These are phyloP conservation scores for Cyprinus carpio DNA, from an alignment of 2,113 vertebrate species.

Conservation along the genomic window DNA sequence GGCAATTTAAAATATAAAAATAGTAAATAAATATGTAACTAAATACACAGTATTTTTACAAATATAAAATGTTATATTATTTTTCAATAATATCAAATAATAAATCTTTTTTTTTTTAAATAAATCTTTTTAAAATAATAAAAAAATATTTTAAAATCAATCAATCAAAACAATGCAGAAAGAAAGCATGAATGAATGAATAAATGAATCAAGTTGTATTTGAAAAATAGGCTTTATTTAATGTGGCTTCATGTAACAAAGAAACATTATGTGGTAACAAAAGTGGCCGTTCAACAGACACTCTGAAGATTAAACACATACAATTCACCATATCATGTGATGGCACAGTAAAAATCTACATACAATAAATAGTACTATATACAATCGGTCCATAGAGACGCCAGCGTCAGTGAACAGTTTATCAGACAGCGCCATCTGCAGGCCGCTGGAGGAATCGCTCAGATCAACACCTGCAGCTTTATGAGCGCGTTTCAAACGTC, in stretches of 20 bases:
- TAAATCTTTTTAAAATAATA: too few species aligned
- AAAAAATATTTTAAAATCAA: too few species aligned
- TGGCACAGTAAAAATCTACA: constrained; percentile 5
- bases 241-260: constrained; percentile 22
- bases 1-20: too few species aligned
- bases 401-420: constrained; percentile 20
- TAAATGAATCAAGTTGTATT: not conserved
- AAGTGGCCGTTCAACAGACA: constrained; percentile 48
- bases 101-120: too few species aligned
- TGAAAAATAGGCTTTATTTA: constrained; percentile 22
- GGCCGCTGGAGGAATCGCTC: not conserved
- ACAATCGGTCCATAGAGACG: constrained; percentile 29
- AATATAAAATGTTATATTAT: too few species aligned
- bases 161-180: too few species aligned
- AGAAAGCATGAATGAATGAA: not conserved
- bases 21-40: not conserved
- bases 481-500: not conserved
- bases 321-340: constrained; percentile 15
- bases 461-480: too few species aligned
- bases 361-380: constrained; percentile 17
- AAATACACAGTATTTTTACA: not conserved
- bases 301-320: not conserved
- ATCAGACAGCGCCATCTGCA: constrained; percentile 31
- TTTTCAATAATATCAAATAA: too few species aligned
- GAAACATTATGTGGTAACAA: constrained; percentile 15